phyloP scores from a whole-genome alignment of 2,797 vertebrate species.

The Diplodus puntazzo region DNA sequence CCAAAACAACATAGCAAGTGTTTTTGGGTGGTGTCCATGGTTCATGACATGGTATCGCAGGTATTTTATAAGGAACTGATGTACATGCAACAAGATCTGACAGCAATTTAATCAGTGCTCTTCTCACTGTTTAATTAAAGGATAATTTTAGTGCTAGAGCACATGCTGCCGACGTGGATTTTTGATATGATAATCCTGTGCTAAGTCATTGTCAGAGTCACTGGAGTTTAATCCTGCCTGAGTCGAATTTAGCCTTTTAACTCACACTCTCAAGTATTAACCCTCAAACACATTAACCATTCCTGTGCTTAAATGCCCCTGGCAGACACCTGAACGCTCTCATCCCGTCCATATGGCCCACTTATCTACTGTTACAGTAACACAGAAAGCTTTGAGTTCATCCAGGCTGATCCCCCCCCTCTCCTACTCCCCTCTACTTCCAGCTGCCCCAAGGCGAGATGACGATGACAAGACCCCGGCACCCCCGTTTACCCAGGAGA shows the following conservation, averaged over 20 bases:
- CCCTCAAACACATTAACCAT: slow-evolving; percentile 39
- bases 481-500: slow-evolving; percentile 87
- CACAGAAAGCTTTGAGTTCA: slow-evolving; percentile 53
- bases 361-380: slow-evolving; percentile 52
- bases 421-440: slow-evolving; percentile 10
- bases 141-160: background rate
- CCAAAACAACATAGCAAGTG: background rate
- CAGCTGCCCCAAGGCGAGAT: slow-evolving; percentile 85
- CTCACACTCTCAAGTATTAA: slow-evolving; percentile 25
- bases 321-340: slow-evolving; percentile 36
- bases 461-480: slow-evolving; percentile 76
- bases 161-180: slow-evolving; percentile 28
- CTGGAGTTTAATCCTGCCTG: slow-evolving; percentile 44
- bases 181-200: slow-evolving; percentile 49
- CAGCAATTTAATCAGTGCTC: slow-evolving; percentile 10
- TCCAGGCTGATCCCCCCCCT: slow-evolving; percentile 57
- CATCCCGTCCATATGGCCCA: slow-evolving; percentile 50
- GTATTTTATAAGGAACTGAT: slow-evolving; percentile 2
- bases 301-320: slow-evolving; percentile 36
- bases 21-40: background rate
- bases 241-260: slow-evolving; percentile 31
- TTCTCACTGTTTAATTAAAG: slow-evolving; percentile 33
- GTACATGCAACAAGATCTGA: slow-evolving; percentile 6
- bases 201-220: slow-evolving; percentile 36
- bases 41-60: slow-evolving; percentile 18